Base-by-base conservation (phyloP, 2,113 vertebrate genomes). In the Alosa alosa region DNA sequence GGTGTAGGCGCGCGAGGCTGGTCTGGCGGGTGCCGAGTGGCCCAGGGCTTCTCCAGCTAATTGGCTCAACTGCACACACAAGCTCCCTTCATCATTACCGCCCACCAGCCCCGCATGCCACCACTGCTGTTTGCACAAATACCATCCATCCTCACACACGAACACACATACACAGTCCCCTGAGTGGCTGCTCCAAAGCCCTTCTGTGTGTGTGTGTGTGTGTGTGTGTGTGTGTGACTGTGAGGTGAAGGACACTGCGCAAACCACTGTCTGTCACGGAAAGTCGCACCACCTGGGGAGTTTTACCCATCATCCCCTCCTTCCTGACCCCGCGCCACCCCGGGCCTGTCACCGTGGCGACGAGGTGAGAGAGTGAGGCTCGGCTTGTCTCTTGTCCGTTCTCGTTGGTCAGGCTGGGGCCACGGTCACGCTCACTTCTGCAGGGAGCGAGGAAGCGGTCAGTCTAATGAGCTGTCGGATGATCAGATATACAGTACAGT, bases 241-340 rank as follows among this genome's bases (percentile, higher is more conserved):
- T 44, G 83, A 86, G 88, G 60, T 87, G 86, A 90, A 89, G 87
- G 86, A 84, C 88, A 75, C 82, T 85, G 84, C 86, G 85, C 86
- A 82, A 84, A 81, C 72, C 68, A 75, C 81, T 83, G 84, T 84
- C 87, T 90, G 87, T 83, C 47, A 84, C 75, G 9, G 83, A 84
- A 82, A 85, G 86, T 84, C 55, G 86, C 81, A 6, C 18, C 82
- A 31, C 81, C 88, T 41, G 39, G 89, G 88, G 88, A 89, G 81
- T 50, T n/a, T 82, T 25, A 41, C 78, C 81, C 89, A 57, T 83
- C 89, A 36, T 36, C 75, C 84, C 31, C 36, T 85, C 64, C 46
- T 81, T 86, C 60, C 60, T 89, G 85, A 91, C 88, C 88, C 36
- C 44, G 68, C 82, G 47, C 68, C 25, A 44, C 81, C 88, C 86